Base-by-base conservation (phyloP, 2,113 vertebrate genomes). In the Pterocles orientalis region DNA sequence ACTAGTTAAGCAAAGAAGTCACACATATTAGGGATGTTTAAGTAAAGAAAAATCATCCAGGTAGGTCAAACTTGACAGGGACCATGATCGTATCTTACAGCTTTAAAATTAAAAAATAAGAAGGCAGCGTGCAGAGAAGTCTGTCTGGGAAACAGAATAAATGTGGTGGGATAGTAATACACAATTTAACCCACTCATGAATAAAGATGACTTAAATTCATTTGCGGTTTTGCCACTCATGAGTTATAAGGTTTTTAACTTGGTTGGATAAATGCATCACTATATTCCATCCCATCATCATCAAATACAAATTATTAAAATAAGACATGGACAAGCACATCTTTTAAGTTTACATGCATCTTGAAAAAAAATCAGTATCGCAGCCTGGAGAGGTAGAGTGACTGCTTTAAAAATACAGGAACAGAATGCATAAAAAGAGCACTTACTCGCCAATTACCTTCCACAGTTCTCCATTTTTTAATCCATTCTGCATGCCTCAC, bases 401-500 rank as follows among this genome's bases (percentile, higher is more conserved):
- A 57, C 34, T 94, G 79, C 57, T 82, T 81, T 78, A 90, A 90
- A 96, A 95, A 57, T 18, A 82, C 86, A 73, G 73, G 66, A 58
- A 65, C 23, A 65, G 94, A 97, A 96, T 88, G 85, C 92, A 94
- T 76, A 89, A 85, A 75, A 83, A 86, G 89, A 64, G 80, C 62
- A 87, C 97, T 96, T 97, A 99, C 99, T 97, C 99, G 99, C 99
- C 99, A 99, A 95, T 99, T 98, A 80, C 99, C 99, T 94, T 98
- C 99, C 61, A 99, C 94, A 4, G 97, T 96, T 86, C 98, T 98
- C 45, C 97, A 95, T 33, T 97, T 94, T 95, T 99, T 98, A 92
- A 99, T 98, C 28, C 98, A 97, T 66, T 98, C 98, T 19, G 99
- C 98, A 43, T 99, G 98, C 95, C 98, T 98, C 86, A 98, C 94